Percentiles rank a stretch among this genome's conserved stretches.
These are phyloP conservation scores for Sinocyclocheilus rhinocerous DNA, from an alignment of 2,113 vertebrate species.

Conservation along the genomic window DNA sequence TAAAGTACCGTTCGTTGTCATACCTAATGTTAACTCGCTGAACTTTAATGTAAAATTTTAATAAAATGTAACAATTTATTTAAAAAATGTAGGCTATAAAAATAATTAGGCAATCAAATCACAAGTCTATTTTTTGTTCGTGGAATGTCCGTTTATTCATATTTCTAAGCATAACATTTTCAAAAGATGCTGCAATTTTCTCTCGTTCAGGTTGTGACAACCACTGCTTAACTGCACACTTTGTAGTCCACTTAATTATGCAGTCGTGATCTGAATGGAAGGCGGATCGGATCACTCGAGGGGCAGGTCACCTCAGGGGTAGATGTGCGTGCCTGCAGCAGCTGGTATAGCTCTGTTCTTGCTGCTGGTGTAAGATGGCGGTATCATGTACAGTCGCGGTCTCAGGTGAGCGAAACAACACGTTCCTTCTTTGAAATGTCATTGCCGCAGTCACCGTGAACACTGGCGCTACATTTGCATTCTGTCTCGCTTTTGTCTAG, in stretches of 20 bases:
- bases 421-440: neutral
- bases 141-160: neutral
- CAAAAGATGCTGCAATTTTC: neutral
- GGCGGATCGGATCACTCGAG: constrained; percentile 23
- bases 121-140: neutral
- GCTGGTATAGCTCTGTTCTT: neutral
- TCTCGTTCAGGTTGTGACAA: neutral
- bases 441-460: neutral
- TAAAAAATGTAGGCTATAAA: too few species aligned
- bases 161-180: neutral
- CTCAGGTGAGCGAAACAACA: constrained; percentile 47
- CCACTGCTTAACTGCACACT: neutral
- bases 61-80: too few species aligned
- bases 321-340: constrained; percentile 30
- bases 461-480: neutral
- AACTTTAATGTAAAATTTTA: too few species aligned
- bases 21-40: too few species aligned
- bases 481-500: neutral
- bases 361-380: constrained; percentile 57
- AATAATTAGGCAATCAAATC: neutral
- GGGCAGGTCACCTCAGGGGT: constrained; percentile 21
- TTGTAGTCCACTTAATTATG: neutral
- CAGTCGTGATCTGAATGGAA: neutral
- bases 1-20: too few species aligned
- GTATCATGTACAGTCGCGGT: constrained; percentile 39